A percentile compares a stretch with the other conserved stretches of the same genome.
These are phyloP conservation scores for Takifugu bimaculatus DNA, from an alignment of 2,113 vertebrate species.

Conservation along the genomic window DNA sequence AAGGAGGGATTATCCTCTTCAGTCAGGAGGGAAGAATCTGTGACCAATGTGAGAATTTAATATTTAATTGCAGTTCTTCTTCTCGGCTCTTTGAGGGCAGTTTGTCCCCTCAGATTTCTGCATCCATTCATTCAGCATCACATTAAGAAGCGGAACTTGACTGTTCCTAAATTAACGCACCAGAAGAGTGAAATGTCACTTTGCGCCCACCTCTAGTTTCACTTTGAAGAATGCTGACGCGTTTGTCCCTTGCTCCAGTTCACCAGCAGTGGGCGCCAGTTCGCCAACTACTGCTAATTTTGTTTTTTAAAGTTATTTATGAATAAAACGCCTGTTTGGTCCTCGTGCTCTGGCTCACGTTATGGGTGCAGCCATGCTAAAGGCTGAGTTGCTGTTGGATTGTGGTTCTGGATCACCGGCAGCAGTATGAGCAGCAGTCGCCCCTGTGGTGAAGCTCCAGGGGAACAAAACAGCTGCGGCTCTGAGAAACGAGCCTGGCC, in stretches of 20 bases:
- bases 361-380: constrained; percentile 9
- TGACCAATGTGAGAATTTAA: not conserved
- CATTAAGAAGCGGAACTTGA: not conserved
- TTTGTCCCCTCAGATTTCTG: not conserved
- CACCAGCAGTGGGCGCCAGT: no score
- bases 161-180: no score
- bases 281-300: no score
- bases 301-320: no score
- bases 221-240: no score
- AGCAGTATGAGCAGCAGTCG: not conserved
- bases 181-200: no score
- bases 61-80: constrained; percentile 3
- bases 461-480: constrained; percentile 5
- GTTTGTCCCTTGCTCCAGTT: no score
- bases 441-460: not conserved
- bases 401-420: not conserved
- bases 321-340: not conserved
- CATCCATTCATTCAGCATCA: not conserved
- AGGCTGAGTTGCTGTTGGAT: constrained; percentile 24
- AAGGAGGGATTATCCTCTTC: constrained; percentile 26
- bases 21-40: constrained; percentile 19
- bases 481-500: constrained; percentile 6
- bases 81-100: constrained; percentile 7
- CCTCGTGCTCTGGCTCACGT: not conserved
- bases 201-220: no score